Percentiles rank a stretch among this genome's conserved stretches.
Evolutionary conservation across 2,888 invertebrate species (phyloP).

Genomic region (Lasius platythorax): DNA sequence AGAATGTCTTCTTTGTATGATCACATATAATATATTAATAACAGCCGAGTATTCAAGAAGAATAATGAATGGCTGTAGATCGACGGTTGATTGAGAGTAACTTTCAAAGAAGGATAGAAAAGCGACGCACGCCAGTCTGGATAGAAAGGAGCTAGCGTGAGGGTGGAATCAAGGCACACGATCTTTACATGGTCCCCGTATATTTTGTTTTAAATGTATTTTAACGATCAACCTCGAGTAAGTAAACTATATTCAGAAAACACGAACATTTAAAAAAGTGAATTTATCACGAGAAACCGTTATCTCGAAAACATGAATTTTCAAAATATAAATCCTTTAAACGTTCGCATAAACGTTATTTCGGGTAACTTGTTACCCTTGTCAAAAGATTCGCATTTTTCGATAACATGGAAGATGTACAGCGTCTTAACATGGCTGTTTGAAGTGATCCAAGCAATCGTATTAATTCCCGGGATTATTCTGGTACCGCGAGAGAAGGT

Average conservation of each 20-base stretch:
- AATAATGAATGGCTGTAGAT: not conserved
- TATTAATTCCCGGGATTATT: conserved; percentile 49
- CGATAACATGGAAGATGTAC: conserved; percentile 52
- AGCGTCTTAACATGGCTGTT: conserved; percentile 59
- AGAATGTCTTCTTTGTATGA: not conserved
- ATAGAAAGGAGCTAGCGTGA: not conserved
- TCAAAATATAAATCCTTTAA: conserved; percentile 64
- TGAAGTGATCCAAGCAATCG: conserved; percentile 30
- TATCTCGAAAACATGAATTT: conserved; percentile 67
- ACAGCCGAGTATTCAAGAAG: not conserved
- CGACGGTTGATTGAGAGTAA: not conserved
- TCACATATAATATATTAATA: not conserved
- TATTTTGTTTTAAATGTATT: not conserved
- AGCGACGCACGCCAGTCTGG: not conserved
- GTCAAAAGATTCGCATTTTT: conserved; percentile 14
- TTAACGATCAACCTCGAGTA: not conserved
- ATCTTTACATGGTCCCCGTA: not conserved
- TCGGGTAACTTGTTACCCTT: conserved; percentile 74
- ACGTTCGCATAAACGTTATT: conserved; percentile 63
- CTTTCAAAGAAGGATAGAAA: not conserved
- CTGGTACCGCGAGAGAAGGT: conserved; percentile 58
- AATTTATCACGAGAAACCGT: not conserved
- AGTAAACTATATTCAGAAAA: not conserved
- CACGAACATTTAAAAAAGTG: not conserved
- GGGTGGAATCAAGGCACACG: no score